A percentile compares a stretch with the other conserved stretches of the same genome.
These are phyloP conservation scores for Patiria miniata DNA, from an alignment of 35 echinoderm and acorn worm species.

Conservation along the genomic window DNA sequence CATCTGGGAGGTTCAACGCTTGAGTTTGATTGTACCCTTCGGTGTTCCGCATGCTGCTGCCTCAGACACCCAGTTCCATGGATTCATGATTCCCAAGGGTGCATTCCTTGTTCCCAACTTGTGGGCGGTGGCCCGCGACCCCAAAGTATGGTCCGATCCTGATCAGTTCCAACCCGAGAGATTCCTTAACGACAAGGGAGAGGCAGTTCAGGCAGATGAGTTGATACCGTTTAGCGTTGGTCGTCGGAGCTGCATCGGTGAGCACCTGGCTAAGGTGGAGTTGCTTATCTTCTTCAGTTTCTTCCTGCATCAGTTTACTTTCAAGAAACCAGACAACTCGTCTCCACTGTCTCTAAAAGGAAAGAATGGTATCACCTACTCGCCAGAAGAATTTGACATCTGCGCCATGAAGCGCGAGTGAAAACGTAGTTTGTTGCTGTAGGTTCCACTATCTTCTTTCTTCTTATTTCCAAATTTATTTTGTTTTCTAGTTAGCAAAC, in stretches of 20 bases:
- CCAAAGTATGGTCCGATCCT: conserved; percentile 47
- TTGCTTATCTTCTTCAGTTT: conserved; percentile 28
- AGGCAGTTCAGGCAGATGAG: conserved; percentile 16
- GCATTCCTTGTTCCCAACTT: conserved; percentile 49
- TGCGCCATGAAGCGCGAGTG: too few species aligned
- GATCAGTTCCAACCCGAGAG: conserved; percentile 61
- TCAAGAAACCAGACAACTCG: conserved; percentile 16
- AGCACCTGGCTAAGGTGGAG: conserved; percentile 50
- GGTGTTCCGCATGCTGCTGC: neutral
- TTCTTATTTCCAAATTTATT: too few species aligned
- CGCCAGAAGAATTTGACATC: too few species aligned
- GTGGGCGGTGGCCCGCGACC: neutral
- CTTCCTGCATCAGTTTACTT: conserved; percentile 41
- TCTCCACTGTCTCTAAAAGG: conserved; percentile 17
- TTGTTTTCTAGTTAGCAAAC: too few species aligned
- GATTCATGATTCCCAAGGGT: conserved; percentile 42
- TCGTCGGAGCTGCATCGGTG: conserved; percentile 51
- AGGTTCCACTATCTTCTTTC: too few species aligned
- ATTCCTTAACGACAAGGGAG: conserved; percentile 53
- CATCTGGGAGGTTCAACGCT: conserved; percentile 22
- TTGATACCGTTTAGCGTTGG: conserved; percentile 24
- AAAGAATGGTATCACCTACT: conserved; percentile 15
- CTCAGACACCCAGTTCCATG: neutral
- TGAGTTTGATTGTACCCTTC: neutral
- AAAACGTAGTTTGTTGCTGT: too few species aligned